A percentile compares a stretch with the other conserved stretches of the same genome.
phyloP scores from a whole-genome alignment of 1,140 invertebrate species.

The Telenomus remus region DNA sequence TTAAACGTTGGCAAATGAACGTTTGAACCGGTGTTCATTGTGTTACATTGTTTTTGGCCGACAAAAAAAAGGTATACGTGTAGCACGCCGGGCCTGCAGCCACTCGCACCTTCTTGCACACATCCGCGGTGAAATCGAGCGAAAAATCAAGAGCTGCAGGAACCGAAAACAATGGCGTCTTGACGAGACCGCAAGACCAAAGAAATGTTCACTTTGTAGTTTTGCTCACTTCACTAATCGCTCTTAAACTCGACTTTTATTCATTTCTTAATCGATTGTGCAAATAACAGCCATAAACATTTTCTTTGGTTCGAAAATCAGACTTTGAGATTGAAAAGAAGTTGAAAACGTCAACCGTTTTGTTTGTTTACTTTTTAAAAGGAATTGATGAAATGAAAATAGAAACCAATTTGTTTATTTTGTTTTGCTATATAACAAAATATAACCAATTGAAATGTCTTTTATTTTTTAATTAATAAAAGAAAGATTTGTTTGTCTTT shows the following conservation, averaged over 20 bases:
- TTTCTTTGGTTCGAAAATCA: too few species aligned
- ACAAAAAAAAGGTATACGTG: conserved; percentile 21
- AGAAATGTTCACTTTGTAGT: conserved; percentile 42
- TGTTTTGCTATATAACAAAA: too few species aligned
- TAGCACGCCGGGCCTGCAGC: neutral
- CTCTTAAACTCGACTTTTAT: conserved; percentile 23
- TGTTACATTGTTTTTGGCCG: conserved; percentile 40
- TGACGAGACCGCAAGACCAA: conserved; percentile 31
- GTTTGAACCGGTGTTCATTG: conserved; percentile 20
- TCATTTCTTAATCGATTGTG: conserved; percentile 17
- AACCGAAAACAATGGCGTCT: conserved; percentile 47
- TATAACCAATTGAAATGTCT: too few species aligned
- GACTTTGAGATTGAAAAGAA: too few species aligned
- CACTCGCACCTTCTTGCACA: conserved; percentile 26
- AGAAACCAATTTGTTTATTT: too few species aligned
- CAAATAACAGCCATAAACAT: neutral
- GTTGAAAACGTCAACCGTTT: too few species aligned
- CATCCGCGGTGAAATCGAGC: conserved; percentile 26
- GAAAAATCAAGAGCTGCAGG: conserved; percentile 24
- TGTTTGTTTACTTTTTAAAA: too few species aligned
- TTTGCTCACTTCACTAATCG: conserved; percentile 41
- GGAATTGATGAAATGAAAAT: too few species aligned
- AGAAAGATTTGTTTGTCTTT: too few species aligned
- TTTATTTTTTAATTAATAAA: too few species aligned
- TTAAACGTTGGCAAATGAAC: conserved; percentile 33